These are phyloP conservation scores for Rhagium mordax DNA, from an alignment of 2,888 invertebrate species.

Conservation along the genomic window DNA sequence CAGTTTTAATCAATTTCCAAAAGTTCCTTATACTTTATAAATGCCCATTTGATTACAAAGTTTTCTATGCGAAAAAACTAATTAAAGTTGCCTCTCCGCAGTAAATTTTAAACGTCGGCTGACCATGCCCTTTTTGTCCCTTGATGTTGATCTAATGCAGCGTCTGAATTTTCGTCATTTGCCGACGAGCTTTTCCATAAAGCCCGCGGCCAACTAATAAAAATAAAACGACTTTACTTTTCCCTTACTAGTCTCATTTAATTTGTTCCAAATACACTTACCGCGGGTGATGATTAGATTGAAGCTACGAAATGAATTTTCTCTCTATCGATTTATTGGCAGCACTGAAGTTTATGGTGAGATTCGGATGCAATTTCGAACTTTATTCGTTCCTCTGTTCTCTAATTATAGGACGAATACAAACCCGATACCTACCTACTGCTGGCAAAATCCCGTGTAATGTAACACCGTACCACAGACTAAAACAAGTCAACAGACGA, in stretches of 20 bases:
- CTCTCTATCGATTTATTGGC: slow-evolving; percentile 15
- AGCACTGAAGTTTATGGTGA: not conserved
- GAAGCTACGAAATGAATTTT: slow-evolving; percentile 23
- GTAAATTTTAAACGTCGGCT: slow-evolving; percentile 40
- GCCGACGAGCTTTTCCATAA: not conserved
- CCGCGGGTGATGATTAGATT: slow-evolving; percentile 14
- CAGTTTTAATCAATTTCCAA: not conserved
- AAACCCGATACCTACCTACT: not conserved
- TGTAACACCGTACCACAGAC: too few species aligned
- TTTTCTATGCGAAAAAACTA: slow-evolving; percentile 35
- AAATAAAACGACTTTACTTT: slow-evolving; percentile 16
- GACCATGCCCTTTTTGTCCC: slow-evolving; percentile 31
- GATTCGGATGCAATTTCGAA: slow-evolving; percentile 15
- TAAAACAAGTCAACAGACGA: too few species aligned
- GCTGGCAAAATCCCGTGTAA: too few species aligned
- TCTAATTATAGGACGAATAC: not conserved
- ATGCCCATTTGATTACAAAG: slow-evolving; percentile 25
- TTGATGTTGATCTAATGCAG: not conserved
- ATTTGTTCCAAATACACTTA: slow-evolving; percentile 22
- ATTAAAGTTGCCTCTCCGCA: slow-evolving; percentile 38
- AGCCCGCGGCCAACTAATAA: slow-evolving; percentile 16
- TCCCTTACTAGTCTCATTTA: slow-evolving; percentile 8
- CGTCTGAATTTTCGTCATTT: not conserved
- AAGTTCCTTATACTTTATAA: not conserved
- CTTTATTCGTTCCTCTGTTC: not conserved